A percentile compares a stretch with the other conserved stretches of the same genome.
phyloP scores from a whole-genome alignment of 2,113 vertebrate genomes.

The Daphoenositta chrysoptera region DNA sequence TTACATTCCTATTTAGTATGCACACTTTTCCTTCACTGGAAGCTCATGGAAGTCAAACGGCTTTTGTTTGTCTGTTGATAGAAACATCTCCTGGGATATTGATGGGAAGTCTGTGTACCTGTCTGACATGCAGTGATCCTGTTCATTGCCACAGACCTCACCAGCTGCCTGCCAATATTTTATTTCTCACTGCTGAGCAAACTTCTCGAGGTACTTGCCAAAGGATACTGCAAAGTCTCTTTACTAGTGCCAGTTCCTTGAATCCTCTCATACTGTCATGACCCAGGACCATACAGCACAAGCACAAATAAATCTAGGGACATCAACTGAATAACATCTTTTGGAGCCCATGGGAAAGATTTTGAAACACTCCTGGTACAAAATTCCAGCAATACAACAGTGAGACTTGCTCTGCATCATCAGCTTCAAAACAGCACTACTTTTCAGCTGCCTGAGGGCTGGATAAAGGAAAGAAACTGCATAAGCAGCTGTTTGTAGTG shows the following conservation, averaged over 20 bases:
- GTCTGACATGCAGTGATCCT: neutral
- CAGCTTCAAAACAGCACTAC: neutral
- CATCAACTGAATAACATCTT: neutral
- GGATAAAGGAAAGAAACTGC: neutral
- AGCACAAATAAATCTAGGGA: neutral
- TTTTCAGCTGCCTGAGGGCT: neutral
- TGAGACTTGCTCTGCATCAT: neutral
- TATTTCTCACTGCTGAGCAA: neutral
- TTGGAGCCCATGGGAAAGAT: neutral
- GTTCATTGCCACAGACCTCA: neutral
- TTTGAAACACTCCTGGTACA: neutral
- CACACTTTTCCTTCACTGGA: neutral
- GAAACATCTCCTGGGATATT: neutral
- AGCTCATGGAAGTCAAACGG: neutral
- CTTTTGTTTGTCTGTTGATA: neutral
- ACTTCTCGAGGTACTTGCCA: neutral
- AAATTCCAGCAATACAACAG: neutral
- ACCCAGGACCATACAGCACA: neutral
- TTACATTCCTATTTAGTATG: neutral
- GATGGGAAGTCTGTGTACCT: neutral
- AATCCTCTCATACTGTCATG: neutral
- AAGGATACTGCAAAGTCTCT: neutral
- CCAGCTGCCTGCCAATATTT: neutral
- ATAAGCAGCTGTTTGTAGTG: neutral
- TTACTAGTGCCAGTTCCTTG: neutral